A percentile compares a stretch with the other conserved stretches of the same genome.
Evolutionary conservation across 1,140 invertebrate species (phyloP).

Genomic region (Drosophila arawakana): DNA sequence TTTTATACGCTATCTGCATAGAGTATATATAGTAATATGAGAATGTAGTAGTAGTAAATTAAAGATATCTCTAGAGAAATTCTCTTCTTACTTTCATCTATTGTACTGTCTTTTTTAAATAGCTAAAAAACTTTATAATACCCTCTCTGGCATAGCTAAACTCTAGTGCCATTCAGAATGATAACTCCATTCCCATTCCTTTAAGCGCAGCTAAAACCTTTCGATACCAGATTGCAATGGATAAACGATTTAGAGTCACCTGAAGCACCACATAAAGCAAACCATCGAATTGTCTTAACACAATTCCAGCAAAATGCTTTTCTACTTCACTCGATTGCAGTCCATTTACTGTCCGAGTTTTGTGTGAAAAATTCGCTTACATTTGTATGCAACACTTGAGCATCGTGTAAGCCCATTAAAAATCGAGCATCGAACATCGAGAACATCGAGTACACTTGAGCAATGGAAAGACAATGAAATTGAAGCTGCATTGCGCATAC

Average conservation of each 20-base stretch:
- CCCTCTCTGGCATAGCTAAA: background rate
- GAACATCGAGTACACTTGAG: constrained; percentile 3
- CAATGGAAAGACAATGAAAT: constrained; percentile 41
- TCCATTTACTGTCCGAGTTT: constrained; percentile 41
- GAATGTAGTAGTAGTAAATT: too few species aligned
- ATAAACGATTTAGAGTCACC: constrained; percentile 52
- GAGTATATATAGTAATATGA: too few species aligned
- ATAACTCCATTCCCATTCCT: constrained; percentile 42
- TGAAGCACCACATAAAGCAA: constrained; percentile 44
- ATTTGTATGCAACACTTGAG: constrained; percentile 52
- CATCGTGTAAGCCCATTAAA: constrained; percentile 41
- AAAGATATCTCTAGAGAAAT: too few species aligned
- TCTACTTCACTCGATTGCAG: constrained; percentile 38
- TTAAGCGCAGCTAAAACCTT: constrained; percentile 5
- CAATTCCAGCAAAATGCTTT: constrained; percentile 28
- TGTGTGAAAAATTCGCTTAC: constrained; percentile 39
- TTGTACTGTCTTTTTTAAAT: too few species aligned
- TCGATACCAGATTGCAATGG: constrained; percentile 26
- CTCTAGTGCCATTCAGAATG: constrained; percentile 17
- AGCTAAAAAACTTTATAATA: background rate
- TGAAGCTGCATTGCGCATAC: constrained; percentile 40
- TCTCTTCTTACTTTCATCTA: too few species aligned
- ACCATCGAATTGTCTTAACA: constrained; percentile 42
- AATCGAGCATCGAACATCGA: constrained; percentile 13
- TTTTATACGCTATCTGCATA: too few species aligned